A percentile compares a stretch with the other conserved stretches of the same genome.
Evolutionary conservation across 1,140 invertebrate species (phyloP).

Genomic region (Musca domestica): DNA sequence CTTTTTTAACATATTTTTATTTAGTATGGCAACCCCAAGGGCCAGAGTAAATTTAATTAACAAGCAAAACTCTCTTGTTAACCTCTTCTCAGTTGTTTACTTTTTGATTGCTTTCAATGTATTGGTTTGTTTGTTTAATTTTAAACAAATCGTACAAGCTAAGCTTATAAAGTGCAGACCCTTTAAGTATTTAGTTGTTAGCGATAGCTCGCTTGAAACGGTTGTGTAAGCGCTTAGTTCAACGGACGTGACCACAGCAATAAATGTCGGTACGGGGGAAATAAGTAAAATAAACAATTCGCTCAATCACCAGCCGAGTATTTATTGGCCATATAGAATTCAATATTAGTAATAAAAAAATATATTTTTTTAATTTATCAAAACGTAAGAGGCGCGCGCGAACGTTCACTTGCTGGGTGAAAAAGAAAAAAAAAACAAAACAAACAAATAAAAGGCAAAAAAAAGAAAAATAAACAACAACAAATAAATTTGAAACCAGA

Average conservation of each 20-base stretch:
- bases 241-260: neutral
- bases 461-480: neutral
- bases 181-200: conserved; percentile 21
- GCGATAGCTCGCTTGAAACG: conserved; percentile 26
- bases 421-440: neutral
- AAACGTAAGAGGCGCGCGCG: conserved; percentile 16
- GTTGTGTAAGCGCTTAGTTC: conserved; percentile 24
- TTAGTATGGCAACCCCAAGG: too few relatives aligned
- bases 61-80: neutral
- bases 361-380: neutral
- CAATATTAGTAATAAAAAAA: neutral
- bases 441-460: neutral
- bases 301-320: neutral
- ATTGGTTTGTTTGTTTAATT: neutral
- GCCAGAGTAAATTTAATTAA: too few relatives aligned
- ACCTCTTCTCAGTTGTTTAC: neutral
- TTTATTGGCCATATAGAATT: too few relatives aligned
- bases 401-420: neutral
- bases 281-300: neutral
- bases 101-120: neutral
- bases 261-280: neutral
- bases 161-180: conserved; percentile 22
- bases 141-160: conserved; percentile 6
- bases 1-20: too few relatives aligned
- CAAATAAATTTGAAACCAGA: neutral